phyloP scores from a whole-genome alignment of 2,888 invertebrate genomes.

The Parelbella ahira region DNA sequence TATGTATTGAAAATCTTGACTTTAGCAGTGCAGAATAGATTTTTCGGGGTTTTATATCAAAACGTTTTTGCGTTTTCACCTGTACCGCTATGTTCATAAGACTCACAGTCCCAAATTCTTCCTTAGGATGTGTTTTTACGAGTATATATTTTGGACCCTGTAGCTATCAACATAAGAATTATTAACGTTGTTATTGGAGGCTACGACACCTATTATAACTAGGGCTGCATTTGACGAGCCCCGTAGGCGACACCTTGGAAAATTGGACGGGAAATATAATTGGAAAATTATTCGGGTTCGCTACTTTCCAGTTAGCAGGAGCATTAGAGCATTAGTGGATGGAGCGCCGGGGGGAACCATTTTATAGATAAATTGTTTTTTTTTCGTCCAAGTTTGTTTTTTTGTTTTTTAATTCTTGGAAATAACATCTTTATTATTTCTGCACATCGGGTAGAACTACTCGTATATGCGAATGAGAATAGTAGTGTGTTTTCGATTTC shows the following conservation, averaged over 20 bases:
- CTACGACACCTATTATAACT: conserved; percentile 38
- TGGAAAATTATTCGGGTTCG: conserved; percentile 77
- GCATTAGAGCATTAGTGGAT: conserved; percentile 37
- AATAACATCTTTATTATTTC: too few species aligned
- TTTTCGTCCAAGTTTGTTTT: too few species aligned
- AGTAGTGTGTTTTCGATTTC: too few species aligned
- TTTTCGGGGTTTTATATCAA: too few species aligned
- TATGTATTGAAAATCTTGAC: too few species aligned
- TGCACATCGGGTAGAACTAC: too few species aligned
- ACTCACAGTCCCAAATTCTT: too few species aligned
- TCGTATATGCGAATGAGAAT: too few species aligned
- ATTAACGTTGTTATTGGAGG: conserved; percentile 27
- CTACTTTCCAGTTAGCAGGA: conserved; percentile 52
- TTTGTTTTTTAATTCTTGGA: too few species aligned
- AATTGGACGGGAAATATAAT: conserved; percentile 80
- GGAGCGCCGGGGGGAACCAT: conserved; percentile 32
- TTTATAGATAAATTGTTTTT: conserved; percentile 23
- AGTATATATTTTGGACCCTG: too few species aligned
- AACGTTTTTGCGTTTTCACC: conserved; percentile 6
- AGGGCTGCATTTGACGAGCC: conserved; percentile 76
- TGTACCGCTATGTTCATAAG: conserved; percentile 4
- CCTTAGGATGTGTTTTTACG: too few species aligned
- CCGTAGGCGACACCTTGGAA: conserved; percentile 78
- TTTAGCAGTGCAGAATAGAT: too few species aligned
- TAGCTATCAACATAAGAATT: conserved; percentile 18